These are phyloP conservation scores for Anguilla anguilla DNA, from an alignment of 2,797 vertebrate species.

Conservation along the genomic window DNA sequence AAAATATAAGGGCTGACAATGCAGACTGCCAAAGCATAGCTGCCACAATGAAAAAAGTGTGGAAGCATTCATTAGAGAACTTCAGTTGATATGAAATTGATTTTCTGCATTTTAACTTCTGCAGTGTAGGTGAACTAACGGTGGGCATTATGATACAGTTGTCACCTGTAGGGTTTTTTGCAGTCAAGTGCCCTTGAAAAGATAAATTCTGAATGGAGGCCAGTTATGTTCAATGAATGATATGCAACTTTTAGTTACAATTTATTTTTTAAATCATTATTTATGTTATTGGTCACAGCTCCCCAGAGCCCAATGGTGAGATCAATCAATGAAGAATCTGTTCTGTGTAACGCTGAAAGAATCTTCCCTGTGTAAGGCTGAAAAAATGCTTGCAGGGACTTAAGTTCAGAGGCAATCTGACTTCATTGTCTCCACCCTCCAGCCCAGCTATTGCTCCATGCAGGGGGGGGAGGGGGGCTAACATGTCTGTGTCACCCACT, in stretches of 20 bases:
- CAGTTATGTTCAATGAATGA: not conserved
- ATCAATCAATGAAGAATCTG: not conserved
- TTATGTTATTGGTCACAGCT: too few species aligned
- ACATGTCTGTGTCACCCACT: conserved; percentile 13
- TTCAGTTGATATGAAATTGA: not conserved
- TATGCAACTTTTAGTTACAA: not conserved
- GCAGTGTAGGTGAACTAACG: not conserved
- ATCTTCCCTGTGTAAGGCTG: not conserved
- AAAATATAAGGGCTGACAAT: not conserved
- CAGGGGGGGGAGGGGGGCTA: not conserved
- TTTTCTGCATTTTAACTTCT: not conserved
- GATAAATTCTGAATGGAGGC: not conserved
- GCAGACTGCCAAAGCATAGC: not conserved
- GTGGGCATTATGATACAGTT: not conserved
- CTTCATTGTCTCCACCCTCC: not conserved
- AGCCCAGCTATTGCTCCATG: not conserved
- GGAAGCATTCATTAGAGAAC: not conserved
- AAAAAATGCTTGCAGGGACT: not conserved
- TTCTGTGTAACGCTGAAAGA: not conserved
- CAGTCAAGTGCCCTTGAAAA: not conserved
- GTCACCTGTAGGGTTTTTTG: not conserved
- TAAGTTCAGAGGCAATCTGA: not conserved
- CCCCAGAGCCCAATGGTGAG: not conserved
- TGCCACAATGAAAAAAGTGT: not conserved
- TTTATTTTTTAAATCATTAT: not conserved